Evolutionary conservation across 35 echinoderm and acorn worm genomes (phyloP).

Genomic region (Antedon bifida): DNA sequence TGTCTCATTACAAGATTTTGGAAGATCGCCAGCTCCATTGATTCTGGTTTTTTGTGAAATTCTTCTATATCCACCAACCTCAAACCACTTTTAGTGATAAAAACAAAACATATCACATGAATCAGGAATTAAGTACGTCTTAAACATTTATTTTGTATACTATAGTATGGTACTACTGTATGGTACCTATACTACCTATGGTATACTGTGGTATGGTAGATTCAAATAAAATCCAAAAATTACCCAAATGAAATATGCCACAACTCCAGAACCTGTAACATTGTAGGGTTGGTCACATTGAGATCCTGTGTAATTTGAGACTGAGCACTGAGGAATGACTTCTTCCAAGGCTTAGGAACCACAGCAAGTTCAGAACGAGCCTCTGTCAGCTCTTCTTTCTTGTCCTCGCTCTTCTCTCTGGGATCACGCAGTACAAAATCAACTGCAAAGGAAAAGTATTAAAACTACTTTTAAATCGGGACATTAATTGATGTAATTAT

Average conservation of each 20-base stretch:
- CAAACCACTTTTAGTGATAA: slow-evolving; percentile 35
- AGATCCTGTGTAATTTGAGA: slow-evolving; percentile 27
- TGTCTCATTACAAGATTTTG: slow-evolving; percentile 99
- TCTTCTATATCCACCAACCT: slow-evolving; percentile 80
- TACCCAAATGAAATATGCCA: slow-evolving; percentile 99
- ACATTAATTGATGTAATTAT: no score
- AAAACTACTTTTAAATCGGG: background rate
- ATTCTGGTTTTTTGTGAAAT: slow-evolving; percentile 82
- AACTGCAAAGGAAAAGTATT: slow-evolving; percentile 29
- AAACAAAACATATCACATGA: slow-evolving; percentile 1
- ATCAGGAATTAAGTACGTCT: no score
- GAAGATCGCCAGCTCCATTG: slow-evolving; percentile 93
- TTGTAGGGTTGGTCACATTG: slow-evolving; percentile 88
- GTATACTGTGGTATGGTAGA: no score
- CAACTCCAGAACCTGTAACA: slow-evolving; percentile 85
- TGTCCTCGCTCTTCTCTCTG: slow-evolving; percentile 79
- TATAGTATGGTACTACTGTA: no score
- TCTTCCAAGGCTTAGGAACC: slow-evolving; percentile 95
- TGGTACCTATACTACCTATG: no score
- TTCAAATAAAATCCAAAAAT: no score
- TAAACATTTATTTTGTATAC: no score
- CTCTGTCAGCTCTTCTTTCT: slow-evolving; percentile 47
- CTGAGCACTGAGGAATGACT: slow-evolving; percentile 49
- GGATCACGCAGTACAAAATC: slow-evolving; percentile 98
- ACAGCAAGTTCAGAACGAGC: slow-evolving; percentile 69